Evolutionary conservation across 2,113 vertebrate species (phyloP).

Genomic region (Pionites leucogaster): DNA sequence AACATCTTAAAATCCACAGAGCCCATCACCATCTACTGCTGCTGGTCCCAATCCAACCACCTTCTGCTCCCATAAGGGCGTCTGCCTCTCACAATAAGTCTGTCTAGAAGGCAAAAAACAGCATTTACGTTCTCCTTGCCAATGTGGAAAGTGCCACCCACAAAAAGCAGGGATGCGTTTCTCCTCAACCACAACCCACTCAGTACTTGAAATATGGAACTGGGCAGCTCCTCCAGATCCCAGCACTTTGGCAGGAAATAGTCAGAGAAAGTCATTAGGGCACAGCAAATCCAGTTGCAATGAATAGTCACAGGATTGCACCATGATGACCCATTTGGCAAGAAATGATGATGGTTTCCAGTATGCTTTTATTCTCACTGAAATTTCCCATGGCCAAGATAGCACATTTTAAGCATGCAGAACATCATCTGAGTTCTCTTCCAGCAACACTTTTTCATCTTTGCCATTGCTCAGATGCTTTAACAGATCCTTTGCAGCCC

Average conservation of each 20-base stretch:
- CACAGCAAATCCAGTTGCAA: not conserved
- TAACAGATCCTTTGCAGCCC: not conserved
- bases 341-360: not conserved
- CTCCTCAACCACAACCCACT: not conserved
- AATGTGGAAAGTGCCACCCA: not conserved
- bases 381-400: not conserved
- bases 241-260: not conserved
- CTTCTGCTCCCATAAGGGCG: not conserved
- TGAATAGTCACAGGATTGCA: not conserved
- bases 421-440: not conserved
- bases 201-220: not conserved
- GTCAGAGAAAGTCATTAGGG: not conserved
- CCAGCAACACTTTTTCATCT: not conserved
- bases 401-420: not conserved
- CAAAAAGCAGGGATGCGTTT: not conserved
- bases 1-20: not conserved
- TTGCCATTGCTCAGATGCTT: not conserved
- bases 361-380: not conserved
- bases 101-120: not conserved
- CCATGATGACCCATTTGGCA: not conserved
- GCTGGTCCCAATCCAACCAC: not conserved
- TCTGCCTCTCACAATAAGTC: not conserved
- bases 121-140: rapidly evolving
- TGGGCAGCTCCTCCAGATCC: not conserved
- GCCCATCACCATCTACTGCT: not conserved